Conservation (phyloP, 2,113 vertebrate genomes). For the Synodontis membranacea region DNA sequence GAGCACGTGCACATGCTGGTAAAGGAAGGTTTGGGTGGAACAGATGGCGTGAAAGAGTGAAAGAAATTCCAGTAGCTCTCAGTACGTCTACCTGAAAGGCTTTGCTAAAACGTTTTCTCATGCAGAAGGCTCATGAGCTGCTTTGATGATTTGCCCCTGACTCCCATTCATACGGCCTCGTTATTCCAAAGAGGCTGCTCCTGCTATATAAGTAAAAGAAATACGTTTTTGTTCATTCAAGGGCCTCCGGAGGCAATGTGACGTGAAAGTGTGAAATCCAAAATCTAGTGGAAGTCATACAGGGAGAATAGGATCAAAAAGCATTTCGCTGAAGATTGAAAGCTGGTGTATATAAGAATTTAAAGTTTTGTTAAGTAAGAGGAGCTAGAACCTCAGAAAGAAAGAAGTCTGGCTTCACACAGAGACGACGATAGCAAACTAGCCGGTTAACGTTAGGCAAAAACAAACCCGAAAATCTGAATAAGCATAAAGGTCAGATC, state of each 20-base stretch:
- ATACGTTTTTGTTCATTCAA: neutral
- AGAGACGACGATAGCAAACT: no score
- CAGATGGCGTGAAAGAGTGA: constrained; percentile 14
- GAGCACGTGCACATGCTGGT: constrained; percentile 51
- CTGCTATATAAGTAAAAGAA: constrained; percentile 4
- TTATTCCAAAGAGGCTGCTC: constrained; percentile 16
- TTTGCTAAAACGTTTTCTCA: neutral
- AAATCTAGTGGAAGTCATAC: constrained; percentile 1
- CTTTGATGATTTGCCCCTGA: constrained; percentile 19
- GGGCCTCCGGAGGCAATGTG: neutral
- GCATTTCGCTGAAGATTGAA: neutral
- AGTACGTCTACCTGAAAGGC: neutral
- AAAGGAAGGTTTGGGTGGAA: neutral
- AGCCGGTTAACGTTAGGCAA: no score
- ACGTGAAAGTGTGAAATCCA: neutral
- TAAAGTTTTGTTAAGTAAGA: neutral
- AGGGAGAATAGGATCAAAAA: neutral
- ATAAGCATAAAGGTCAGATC: no score
- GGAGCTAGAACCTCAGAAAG: neutral
- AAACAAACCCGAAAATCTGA: no score
- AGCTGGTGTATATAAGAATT: neutral
- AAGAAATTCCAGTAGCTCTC: neutral
- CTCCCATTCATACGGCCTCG: neutral
- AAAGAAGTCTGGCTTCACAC: neutral
- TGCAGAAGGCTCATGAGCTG: neutral